Percentiles rank a stretch among this genome's conserved stretches.
phyloP scores from a whole-genome alignment of 2,113 vertebrate genomes.

The Astatoreochromis straeleni region DNA sequence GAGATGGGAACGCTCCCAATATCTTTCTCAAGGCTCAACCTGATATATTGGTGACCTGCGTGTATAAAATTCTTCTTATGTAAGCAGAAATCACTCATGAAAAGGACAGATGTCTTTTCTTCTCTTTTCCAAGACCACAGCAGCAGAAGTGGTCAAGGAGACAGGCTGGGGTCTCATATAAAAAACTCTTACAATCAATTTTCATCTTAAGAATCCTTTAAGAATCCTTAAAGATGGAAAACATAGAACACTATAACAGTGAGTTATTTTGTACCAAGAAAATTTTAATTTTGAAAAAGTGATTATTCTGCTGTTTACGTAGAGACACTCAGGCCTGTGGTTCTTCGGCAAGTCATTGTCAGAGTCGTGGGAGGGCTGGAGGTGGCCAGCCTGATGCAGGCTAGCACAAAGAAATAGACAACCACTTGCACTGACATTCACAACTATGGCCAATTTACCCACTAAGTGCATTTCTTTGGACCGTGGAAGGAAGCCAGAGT shows the following conservation, averaged over 20 bases:
- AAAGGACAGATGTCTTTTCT: background rate
- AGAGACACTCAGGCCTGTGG: background rate
- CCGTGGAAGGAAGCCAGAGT: background rate
- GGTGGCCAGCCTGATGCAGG: background rate
- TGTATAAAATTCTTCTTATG: background rate
- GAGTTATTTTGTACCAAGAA: background rate
- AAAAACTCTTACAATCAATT: background rate
- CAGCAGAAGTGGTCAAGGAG: slow-evolving; percentile 3
- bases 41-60: background rate
- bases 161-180: background rate
- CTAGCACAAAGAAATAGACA: background rate
- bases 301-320: background rate
- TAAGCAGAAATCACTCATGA: background rate
- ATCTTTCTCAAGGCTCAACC: background rate
- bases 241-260: background rate
- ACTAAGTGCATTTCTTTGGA: background rate
- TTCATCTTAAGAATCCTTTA: background rate
- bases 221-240: background rate
- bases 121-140: background rate
- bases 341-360: background rate
- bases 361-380: background rate
- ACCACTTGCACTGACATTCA: background rate
- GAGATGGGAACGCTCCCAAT: background rate
- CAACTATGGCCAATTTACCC: background rate
- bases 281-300: background rate